phyloP scores from a whole-genome alignment of 2,113 vertebrate genomes.

The Alectura lathami region DNA sequence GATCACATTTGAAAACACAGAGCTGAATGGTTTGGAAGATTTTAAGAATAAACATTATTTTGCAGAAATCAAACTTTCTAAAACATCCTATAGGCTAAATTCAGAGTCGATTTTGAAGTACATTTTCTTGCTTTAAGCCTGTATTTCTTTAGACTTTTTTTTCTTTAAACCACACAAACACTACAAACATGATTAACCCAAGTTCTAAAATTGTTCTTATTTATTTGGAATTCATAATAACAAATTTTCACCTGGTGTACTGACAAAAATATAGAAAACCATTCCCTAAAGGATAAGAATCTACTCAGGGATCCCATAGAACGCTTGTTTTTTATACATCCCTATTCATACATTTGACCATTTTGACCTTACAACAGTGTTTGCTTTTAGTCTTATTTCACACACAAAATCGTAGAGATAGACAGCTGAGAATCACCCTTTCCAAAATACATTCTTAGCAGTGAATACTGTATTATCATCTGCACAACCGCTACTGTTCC shows the following conservation, averaged over 20 bases:
- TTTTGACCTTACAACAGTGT: too few relatives aligned
- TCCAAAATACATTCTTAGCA: background rate
- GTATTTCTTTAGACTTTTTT: background rate
- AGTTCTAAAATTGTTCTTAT: background rate
- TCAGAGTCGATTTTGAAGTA: background rate
- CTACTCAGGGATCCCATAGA: background rate
- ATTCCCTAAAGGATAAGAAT: background rate
- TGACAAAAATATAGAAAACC: background rate
- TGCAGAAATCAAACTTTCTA: background rate
- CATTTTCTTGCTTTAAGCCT: background rate
- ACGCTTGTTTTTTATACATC: background rate
- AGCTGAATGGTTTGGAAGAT: background rate
- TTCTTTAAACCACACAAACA: background rate
- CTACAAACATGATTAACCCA: background rate
- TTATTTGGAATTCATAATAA: background rate
- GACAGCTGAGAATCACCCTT: background rate
- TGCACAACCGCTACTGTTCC: constrained; percentile 33
- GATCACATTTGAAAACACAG: background rate
- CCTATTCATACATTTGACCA: constrained; percentile 8
- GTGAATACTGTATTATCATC: constrained; percentile 31
- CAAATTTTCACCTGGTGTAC: background rate
- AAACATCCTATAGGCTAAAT: background rate
- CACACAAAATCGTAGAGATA: background rate
- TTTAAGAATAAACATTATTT: background rate
- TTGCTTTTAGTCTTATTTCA: constrained; percentile 8